Conservation (phyloP, 1,140 invertebrate genomes). For the Diplogasteroides magnus region DNA sequence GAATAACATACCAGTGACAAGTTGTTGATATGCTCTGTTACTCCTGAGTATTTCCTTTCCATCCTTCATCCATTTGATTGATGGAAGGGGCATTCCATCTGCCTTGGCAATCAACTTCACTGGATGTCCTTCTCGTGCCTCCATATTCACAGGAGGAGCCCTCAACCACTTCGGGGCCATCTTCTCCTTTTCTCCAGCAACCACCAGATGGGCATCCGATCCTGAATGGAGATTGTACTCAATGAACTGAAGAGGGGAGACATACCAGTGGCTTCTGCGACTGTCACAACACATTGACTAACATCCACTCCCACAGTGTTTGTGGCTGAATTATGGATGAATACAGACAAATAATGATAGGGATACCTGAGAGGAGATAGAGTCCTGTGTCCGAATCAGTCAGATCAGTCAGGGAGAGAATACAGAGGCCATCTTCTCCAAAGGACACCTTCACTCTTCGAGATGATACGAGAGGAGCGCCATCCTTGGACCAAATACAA, state of each 20-base stretch:
- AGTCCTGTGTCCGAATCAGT: constrained; percentile 29
- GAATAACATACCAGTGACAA: constrained; percentile 22
- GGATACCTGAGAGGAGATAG: constrained; percentile 25
- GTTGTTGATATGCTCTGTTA: constrained; percentile 25
- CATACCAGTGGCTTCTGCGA: constrained; percentile 33
- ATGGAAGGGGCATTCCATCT: constrained; percentile 32
- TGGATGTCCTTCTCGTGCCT: constrained; percentile 32
- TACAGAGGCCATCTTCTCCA: constrained; percentile 27
- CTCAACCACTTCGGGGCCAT: constrained; percentile 22
- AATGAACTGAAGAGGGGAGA: too few species aligned
- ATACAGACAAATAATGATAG: too few species aligned
- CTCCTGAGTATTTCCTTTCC: constrained; percentile 31
- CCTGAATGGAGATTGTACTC: too few species aligned
- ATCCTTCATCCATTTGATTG: constrained; percentile 35
- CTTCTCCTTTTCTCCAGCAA: constrained; percentile 28
- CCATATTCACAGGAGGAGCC: constrained; percentile 25
- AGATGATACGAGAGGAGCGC: constrained; percentile 26
- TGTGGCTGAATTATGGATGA: constrained; percentile 17
- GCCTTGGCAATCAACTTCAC: constrained; percentile 34
- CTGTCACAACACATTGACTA: constrained; percentile 35
- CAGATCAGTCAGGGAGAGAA: constrained; percentile 13
- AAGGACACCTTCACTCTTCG: constrained; percentile 30
- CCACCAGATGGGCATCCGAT: constrained; percentile 38
- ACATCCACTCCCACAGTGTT: constrained; percentile 34
- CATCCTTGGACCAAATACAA: constrained; percentile 33